Conservation (phyloP, 2,797 vertebrate species). For the Coendou prehensilis region DNA sequence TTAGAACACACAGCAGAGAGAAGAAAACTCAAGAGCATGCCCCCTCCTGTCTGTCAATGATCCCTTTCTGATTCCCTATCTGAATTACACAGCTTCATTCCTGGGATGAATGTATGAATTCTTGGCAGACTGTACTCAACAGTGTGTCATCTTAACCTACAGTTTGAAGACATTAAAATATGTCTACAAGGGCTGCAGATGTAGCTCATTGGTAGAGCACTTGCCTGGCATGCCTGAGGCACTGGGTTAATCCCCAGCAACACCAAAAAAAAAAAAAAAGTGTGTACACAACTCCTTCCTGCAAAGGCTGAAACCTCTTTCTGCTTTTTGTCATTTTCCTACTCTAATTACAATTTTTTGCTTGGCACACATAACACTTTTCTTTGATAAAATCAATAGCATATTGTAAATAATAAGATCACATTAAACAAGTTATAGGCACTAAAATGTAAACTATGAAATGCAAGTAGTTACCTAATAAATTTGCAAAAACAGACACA, state of each 20-base stretch:
- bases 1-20: not conserved
- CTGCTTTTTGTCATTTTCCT: not conserved
- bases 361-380: not conserved
- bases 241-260: not conserved
- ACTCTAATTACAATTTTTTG: not conserved
- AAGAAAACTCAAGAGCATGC: not conserved
- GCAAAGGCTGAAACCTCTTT: not conserved
- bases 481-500: not conserved
- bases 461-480: not conserved
- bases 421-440: not conserved
- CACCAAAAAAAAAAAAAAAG: not conserved
- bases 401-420: slow-evolving; percentile 6
- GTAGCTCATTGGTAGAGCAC: not conserved
- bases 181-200: not conserved
- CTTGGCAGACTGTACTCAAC: not conserved
- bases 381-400: slow-evolving; percentile 24
- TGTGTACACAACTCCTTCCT: not conserved
- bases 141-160: not conserved
- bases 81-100: not conserved
- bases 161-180: not conserved
- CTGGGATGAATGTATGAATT: not conserved
- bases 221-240: not conserved
- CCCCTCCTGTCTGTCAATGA: not conserved
- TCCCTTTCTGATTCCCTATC: not conserved
- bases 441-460: not conserved